Evolutionary conservation across 2,113 vertebrate species (phyloP).

Genomic region (Trachemys scripta): DNA sequence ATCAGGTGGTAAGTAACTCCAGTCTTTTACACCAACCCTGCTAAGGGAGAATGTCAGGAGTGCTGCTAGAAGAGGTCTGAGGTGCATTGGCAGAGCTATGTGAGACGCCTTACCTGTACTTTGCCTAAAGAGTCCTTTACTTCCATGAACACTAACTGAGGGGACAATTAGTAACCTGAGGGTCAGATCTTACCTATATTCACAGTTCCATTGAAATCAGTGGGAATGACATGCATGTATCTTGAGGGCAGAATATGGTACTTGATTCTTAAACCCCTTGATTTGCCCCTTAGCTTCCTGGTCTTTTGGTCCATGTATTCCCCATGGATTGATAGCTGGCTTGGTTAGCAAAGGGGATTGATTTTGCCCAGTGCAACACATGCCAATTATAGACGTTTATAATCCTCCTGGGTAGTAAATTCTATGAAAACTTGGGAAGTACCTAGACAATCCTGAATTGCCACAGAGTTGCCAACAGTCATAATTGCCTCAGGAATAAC

Average conservation of each 20-base stretch:
- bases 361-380: too few species aligned
- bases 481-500: too few species aligned
- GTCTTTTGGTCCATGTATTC: not conserved
- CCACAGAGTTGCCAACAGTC: not conserved
- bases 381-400: too few species aligned
- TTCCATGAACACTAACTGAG: not conserved
- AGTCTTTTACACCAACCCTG: not conserved
- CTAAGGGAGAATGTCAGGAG: rapidly evolving
- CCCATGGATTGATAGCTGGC: not conserved
- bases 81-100: not conserved
- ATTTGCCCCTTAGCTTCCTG: not conserved
- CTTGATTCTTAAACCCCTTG: not conserved
- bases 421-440: not conserved
- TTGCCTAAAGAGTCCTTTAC: not conserved
- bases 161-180: not conserved
- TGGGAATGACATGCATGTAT: rapidly evolving
- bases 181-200: not conserved
- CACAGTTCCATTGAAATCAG: not conserved
- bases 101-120: not conserved
- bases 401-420: not conserved
- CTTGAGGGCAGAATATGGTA: not conserved
- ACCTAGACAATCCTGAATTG: not conserved
- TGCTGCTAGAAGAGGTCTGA: not conserved
- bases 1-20: not conserved
- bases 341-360: not conserved